Percentiles rank a stretch among this genome's conserved stretches.
Evolutionary conservation across 2,888 invertebrate species (phyloP).

Genomic region (Scrobipalpa atriplicella): DNA sequence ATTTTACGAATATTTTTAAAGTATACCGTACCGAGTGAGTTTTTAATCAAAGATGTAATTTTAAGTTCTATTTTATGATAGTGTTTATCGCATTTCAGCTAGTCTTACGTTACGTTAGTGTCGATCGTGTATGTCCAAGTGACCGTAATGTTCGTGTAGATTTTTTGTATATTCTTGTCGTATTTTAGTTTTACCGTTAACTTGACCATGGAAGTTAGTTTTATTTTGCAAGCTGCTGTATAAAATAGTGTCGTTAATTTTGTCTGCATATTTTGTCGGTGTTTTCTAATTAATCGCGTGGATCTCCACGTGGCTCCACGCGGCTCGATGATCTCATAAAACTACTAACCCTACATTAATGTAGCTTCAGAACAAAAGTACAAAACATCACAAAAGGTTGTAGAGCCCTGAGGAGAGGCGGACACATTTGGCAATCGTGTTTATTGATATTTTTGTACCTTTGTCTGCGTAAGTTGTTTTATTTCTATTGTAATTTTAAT

Average conservation of each 20-base stretch:
- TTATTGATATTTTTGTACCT: slow-evolving; percentile 76
- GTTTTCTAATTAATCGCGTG: slow-evolving; percentile 77
- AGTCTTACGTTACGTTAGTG: slow-evolving; percentile 80
- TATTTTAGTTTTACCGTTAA: slow-evolving; percentile 63
- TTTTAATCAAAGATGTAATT: slow-evolving; percentile 81
- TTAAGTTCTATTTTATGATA: slow-evolving; percentile 74
- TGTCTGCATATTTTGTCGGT: slow-evolving; percentile 79
- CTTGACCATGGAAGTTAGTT: slow-evolving; percentile 62
- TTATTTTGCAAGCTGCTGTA: slow-evolving; percentile 65
- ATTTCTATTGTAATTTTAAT: slow-evolving; percentile 55
- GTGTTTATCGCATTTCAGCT: slow-evolving; percentile 81
- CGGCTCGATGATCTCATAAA: slow-evolving; percentile 80
- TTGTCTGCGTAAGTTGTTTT: slow-evolving; percentile 74
- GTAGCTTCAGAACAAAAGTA: slow-evolving; percentile 75
- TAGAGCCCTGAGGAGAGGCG: slow-evolving; percentile 39
- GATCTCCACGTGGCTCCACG: slow-evolving; percentile 52
- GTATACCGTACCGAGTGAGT: slow-evolving; percentile 77
- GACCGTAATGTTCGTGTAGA: slow-evolving; percentile 64
- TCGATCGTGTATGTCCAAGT: slow-evolving; percentile 67
- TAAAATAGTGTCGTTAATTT: slow-evolving; percentile 67
- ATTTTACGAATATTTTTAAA: slow-evolving; percentile 67
- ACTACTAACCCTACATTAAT: slow-evolving; percentile 76
- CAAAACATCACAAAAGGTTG: slow-evolving; percentile 62
- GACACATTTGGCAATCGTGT: slow-evolving; percentile 57
- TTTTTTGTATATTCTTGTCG: slow-evolving; percentile 77